Conservation (phyloP, 2,797 vertebrate genomes). For the Vespertilio murinus region DNA sequence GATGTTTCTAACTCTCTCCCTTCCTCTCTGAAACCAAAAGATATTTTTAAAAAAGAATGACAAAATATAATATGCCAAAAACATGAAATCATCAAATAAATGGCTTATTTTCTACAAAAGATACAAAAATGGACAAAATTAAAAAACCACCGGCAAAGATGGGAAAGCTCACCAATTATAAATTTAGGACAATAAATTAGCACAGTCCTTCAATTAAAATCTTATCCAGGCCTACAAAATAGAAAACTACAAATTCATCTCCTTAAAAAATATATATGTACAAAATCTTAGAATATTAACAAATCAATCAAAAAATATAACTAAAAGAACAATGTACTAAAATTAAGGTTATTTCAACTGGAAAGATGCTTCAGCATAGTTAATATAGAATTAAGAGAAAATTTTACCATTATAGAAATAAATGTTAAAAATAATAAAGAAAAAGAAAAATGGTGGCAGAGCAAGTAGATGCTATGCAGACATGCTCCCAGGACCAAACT, state of each 20-base stretch:
- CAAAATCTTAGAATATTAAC: background rate
- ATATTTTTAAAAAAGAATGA: background rate
- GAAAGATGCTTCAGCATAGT: background rate
- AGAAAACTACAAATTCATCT: conserved; percentile 11
- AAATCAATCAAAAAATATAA: conserved; percentile 26
- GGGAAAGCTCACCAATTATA: background rate
- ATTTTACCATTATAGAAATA: background rate
- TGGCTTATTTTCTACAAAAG: background rate
- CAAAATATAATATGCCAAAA: conserved; percentile 22
- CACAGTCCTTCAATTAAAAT: background rate
- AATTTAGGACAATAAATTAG: background rate
- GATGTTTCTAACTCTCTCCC: no score
- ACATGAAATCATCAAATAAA: conserved; percentile 5
- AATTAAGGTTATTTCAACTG: background rate
- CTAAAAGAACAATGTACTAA: conserved; percentile 20
- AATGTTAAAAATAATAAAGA: background rate
- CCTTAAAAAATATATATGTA: conserved; percentile 13
- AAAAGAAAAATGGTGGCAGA: no score
- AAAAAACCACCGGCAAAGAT: background rate
- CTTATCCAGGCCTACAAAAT: background rate
- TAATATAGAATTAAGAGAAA: conserved; percentile 25
- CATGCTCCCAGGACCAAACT: no score
- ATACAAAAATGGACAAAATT: background rate
- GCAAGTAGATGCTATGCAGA: no score
- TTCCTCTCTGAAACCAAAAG: no score